Evolutionary conservation across 2,797 vertebrate genomes (phyloP).

Genomic region (Dermochelys coriacea): DNA sequence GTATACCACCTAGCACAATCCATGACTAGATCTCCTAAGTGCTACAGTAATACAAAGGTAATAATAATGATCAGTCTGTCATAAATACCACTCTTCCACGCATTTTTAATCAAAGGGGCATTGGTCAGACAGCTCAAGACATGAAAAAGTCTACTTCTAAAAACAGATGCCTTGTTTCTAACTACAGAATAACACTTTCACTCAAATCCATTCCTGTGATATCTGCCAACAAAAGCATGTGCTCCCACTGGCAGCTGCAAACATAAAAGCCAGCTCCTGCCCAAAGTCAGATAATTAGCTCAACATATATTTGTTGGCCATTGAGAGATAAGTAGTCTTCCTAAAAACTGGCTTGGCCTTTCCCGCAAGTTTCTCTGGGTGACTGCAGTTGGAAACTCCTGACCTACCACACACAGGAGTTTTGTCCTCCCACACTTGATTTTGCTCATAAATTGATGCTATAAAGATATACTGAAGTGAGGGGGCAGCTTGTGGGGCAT

Average conservation of each 20-base stretch:
- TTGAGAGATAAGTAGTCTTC: rapidly evolving
- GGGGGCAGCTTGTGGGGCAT: not conserved
- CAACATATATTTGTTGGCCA: not conserved
- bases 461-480: not conserved
- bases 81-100: not conserved
- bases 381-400: not conserved
- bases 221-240: not conserved
- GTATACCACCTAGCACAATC: not conserved
- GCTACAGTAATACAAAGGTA: not conserved
- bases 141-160: not conserved
- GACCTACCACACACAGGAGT: not conserved
- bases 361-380: not conserved
- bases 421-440: not conserved
- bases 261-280: not conserved
- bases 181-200: not conserved
- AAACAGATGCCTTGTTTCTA: not conserved
- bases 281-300: not conserved
- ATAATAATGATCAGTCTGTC: not conserved
- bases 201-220: not conserved
- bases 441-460: not conserved
- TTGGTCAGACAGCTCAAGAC: not conserved
- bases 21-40: not conserved
- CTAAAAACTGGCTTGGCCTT: not conserved
- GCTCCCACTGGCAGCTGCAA: not conserved
- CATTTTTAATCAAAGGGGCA: not conserved